Conservation (phyloP, 2,113 vertebrate species). For the Oostethus manadensis region DNA sequence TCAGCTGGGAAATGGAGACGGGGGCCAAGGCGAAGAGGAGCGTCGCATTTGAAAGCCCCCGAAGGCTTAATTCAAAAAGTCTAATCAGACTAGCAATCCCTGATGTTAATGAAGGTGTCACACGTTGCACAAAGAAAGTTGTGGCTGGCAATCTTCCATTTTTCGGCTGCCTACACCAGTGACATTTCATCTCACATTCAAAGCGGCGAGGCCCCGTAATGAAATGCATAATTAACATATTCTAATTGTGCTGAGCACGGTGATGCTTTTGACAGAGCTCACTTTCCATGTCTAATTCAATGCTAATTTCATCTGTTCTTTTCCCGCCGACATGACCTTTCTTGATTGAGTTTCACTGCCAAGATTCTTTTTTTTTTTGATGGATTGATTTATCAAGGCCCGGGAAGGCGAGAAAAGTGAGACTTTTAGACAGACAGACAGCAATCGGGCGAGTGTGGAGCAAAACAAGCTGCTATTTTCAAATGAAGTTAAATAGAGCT, state of each 20-base stretch:
- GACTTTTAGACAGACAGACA: slow-evolving; percentile 73
- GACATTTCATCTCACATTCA: slow-evolving; percentile 99
- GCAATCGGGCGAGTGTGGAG: slow-evolving; percentile 50
- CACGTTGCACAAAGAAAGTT: slow-evolving; percentile 99
- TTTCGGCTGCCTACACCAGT: slow-evolving; percentile 99
- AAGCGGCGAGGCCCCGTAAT: slow-evolving; percentile 97
- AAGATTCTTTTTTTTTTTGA: slow-evolving; percentile 93
- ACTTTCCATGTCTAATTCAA: slow-evolving; percentile 99
- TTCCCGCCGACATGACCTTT: slow-evolving; percentile 99
- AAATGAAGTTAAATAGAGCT: slow-evolving; percentile 57
- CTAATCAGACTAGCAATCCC: slow-evolving; percentile 99
- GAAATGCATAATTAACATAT: slow-evolving; percentile 99
- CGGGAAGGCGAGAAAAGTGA: slow-evolving; percentile 96
- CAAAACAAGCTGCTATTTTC: slow-evolving; percentile 58
- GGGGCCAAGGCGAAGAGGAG: slow-evolving; percentile 48
- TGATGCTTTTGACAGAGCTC: slow-evolving; percentile 99
- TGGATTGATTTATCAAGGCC: slow-evolving; percentile 99
- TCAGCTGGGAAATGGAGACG: slow-evolving; percentile 55
- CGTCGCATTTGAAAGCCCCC: slow-evolving; percentile 73
- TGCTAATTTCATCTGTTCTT: slow-evolving; percentile 99
- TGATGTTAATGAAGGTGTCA: slow-evolving; percentile 99
- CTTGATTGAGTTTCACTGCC: slow-evolving; percentile 99
- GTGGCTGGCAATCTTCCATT: slow-evolving; percentile 99
- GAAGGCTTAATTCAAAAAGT: slow-evolving; percentile 98
- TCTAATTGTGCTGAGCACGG: slow-evolving; percentile 99